Conservation (phyloP, 2,888 invertebrate genomes). For the Hylaea fasciaria region DNA sequence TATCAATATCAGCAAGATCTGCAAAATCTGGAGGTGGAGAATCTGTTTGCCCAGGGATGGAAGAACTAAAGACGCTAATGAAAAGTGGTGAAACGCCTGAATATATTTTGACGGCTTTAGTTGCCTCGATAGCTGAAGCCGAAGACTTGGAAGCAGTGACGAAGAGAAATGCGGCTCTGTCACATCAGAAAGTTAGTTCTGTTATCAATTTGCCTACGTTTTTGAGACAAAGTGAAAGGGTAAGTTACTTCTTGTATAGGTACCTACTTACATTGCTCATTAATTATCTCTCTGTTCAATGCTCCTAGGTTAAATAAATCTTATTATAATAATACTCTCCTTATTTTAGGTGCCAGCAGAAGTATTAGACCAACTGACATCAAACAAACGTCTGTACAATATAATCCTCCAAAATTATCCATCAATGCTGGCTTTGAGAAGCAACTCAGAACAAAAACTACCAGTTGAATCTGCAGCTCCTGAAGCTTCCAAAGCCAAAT, state of each 20-base stretch:
- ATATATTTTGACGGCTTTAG: conserved; percentile 86
- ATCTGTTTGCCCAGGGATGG: conserved; percentile 86
- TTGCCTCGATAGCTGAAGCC: conserved; percentile 84
- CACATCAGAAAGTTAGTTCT: conserved; percentile 84
- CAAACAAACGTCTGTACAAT: conserved; percentile 88
- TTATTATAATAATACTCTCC: not conserved
- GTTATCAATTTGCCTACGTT: conserved; percentile 93
- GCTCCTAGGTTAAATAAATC: not conserved
- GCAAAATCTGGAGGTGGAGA: conserved; percentile 81
- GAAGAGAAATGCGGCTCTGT: conserved; percentile 77
- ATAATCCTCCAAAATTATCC: conserved; percentile 90
- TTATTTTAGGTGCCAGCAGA: conserved; percentile 87
- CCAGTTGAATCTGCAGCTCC: conserved; percentile 61
- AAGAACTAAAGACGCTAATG: conserved; percentile 88
- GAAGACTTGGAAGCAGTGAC: conserved; percentile 77
- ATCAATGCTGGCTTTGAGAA: conserved; percentile 86
- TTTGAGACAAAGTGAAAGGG: conserved; percentile 89
- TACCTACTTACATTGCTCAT: too few species aligned
- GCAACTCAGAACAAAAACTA: conserved; percentile 87
- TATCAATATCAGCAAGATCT: conserved; percentile 81
- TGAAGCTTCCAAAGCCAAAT: conserved; percentile 72
- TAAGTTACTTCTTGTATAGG: too few species aligned
- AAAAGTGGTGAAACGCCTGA: conserved; percentile 89
- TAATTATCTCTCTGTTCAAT: not conserved
- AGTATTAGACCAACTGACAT: conserved; percentile 87